These are phyloP conservation scores for Mola mola DNA, from an alignment of 2,113 vertebrate genomes.

Conservation along the genomic window DNA sequence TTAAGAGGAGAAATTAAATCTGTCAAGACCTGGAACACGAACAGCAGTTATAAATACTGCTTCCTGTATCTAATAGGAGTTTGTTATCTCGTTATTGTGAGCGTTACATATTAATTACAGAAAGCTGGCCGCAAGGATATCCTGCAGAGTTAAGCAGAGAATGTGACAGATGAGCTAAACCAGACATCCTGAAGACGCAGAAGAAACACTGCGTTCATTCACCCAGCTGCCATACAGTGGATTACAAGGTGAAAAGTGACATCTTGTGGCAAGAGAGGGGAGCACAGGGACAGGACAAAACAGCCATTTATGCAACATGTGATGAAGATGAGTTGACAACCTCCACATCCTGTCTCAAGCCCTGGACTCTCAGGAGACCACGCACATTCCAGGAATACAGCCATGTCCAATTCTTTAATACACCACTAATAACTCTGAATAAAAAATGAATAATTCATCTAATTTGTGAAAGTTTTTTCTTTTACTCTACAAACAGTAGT, in stretches of 20 bases:
- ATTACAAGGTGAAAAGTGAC: slow-evolving; percentile 64
- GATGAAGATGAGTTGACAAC: no score
- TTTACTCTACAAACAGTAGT: no score
- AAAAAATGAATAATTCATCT: no score
- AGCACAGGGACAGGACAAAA: not conserved
- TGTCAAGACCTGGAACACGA: slow-evolving; percentile 17
- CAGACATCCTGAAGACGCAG: slow-evolving; percentile 30
- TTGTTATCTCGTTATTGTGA: slow-evolving; percentile 48
- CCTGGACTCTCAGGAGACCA: no score
- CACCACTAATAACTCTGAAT: no score
- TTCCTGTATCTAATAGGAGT: slow-evolving; percentile 59
- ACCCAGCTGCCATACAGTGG: not conserved
- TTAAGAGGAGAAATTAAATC: slow-evolving; percentile 9
- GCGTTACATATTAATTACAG: slow-evolving; percentile 55
- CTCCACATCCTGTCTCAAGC: no score
- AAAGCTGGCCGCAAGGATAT: slow-evolving; percentile 46
- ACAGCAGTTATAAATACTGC: slow-evolving; percentile 22
- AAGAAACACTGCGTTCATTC: slow-evolving; percentile 10
- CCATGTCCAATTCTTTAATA: no score
- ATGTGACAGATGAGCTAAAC: slow-evolving; percentile 35
- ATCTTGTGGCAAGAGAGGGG: slow-evolving; percentile 46
- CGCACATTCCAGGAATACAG: no score
- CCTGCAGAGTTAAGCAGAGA: slow-evolving; percentile 29
- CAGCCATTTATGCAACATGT: not conserved
- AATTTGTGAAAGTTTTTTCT: no score